Evolutionary conservation across 2,797 vertebrate genomes (phyloP), one percentile per base, ranked within the genome.

Genomic region (Mycteria americana): DNA sequence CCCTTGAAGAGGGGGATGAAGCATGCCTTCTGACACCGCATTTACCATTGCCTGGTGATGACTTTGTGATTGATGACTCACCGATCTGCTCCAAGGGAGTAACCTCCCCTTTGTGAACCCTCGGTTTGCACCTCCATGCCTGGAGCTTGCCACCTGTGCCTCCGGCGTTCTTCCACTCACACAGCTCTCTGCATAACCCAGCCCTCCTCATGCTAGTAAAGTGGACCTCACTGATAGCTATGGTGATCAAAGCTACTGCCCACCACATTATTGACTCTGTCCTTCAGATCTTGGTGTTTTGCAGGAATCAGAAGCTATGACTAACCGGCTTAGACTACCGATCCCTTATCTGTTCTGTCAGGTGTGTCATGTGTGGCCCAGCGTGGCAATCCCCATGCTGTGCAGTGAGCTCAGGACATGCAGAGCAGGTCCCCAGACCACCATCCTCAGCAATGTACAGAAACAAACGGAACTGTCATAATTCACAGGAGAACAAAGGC

Each of bases 401-500:
- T 50, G 85, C 62, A 59, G 45, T 0, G 9, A 85, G 91, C 50
- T 72, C 51, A 68, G 54, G 72, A 90, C 53, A n/a, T 2, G 43
- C 56, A 90, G 63, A 91, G 33, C 60, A 85, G 56, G 39, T 62
- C 28, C 30, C 35, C 59, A 39, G 53, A 74, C 53, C 72, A 75
- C 64, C 74, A 54, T 30, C 50, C 46, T 72, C 87, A 92, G 69
- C 53, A 70, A 65, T 2, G 57, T 59, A 64, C 65, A 48, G 54
- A 78, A 91, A 37, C 82, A 84, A 92, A 75, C 0, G 1, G 28
- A 91, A 92, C 46, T 46, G 65, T 69, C n/a, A 5, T 72, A 88
- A 91, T 25, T 65, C 82, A 84, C n/a, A 43, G n/a, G 24, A 88
- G 54, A 73, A 93, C 77, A 95, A 95, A 94, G 25, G 28, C 25